Percentiles rank a stretch among this genome's conserved stretches.
Evolutionary conservation across 1,140 invertebrate genomes (phyloP).

Genomic region (Drosophila busckii): DNA sequence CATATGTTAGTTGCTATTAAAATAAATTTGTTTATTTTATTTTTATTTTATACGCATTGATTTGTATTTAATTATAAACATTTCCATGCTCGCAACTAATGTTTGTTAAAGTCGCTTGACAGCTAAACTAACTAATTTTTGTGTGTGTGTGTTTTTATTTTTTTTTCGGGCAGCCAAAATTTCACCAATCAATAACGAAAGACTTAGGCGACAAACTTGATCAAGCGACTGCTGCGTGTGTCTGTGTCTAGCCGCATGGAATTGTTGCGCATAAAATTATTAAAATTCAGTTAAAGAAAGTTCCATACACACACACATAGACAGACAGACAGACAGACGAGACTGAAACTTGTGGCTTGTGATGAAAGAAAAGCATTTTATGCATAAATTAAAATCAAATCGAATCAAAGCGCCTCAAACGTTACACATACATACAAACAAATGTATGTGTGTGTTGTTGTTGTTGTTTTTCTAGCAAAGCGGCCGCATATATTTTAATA

Average conservation of each 20-base stretch:
- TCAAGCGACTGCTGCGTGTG: constrained; percentile 44
- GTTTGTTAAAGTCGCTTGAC: too few relatives aligned
- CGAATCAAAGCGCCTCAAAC: constrained; percentile 59
- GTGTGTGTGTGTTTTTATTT: neutral
- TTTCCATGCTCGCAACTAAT: too few relatives aligned
- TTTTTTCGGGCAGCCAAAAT: constrained; percentile 47
- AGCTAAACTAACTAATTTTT: too few relatives aligned
- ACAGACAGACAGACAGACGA: constrained; percentile 1
- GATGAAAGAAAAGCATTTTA: constrained; percentile 75
- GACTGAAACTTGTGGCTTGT: constrained; percentile 45
- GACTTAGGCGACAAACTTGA: constrained; percentile 76
- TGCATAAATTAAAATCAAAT: constrained; percentile 77
- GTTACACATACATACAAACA: neutral
- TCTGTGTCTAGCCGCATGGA: too few relatives aligned
- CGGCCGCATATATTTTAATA: constrained; percentile 70
- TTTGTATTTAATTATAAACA: too few relatives aligned
- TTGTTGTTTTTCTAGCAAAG: constrained; percentile 10
- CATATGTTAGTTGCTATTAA: too few relatives aligned
- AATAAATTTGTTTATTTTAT: too few relatives aligned
- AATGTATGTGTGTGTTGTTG: neutral
- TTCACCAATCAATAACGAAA: constrained; percentile 77
- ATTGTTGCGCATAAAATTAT: constrained; percentile 74
- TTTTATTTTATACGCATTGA: too few relatives aligned
- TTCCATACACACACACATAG: constrained; percentile 29
- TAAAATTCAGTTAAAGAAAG: constrained; percentile 77